These are phyloP conservation scores for mouse (Mus musculus) DNA, from an alignment of 2,113 vertebrate genomes.

Conservation along the genomic window DNA sequence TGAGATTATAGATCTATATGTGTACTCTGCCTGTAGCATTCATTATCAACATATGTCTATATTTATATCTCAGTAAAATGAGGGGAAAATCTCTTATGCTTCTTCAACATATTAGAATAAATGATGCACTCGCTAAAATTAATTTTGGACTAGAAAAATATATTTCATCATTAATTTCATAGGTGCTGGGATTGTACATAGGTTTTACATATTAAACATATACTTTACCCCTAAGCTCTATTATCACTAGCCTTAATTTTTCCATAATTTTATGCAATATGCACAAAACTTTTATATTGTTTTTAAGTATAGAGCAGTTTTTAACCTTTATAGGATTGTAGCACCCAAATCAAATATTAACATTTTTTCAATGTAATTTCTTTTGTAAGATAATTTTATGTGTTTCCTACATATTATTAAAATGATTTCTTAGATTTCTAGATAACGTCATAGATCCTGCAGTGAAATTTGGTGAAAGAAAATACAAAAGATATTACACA, in stretches of 20 bases:
- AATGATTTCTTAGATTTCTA: neutral
- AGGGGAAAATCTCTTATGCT: neutral
- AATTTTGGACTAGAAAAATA: neutral
- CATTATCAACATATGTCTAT: neutral
- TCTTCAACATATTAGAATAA: neutral
- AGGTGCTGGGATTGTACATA: neutral
- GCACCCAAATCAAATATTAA: neutral
- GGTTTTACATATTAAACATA: neutral
- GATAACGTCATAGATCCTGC: too few species aligned
- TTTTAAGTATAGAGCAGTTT: neutral
- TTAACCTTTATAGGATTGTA: neutral
- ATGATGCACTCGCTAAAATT: neutral
- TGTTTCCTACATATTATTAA: neutral
- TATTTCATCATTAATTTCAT: neutral
- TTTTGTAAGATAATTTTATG: neutral
- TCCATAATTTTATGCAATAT: neutral
- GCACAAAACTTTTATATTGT: neutral
- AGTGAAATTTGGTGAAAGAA: neutral
- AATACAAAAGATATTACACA: neutral
- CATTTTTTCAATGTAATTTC: neutral
- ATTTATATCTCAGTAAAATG: neutral
- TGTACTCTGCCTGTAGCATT: neutral
- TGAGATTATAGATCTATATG: neutral
- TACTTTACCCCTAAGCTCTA: neutral
- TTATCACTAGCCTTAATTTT: neutral